Conservation (phyloP, 1,140 invertebrate species). For the Drosophila subpulchrella region DNA sequence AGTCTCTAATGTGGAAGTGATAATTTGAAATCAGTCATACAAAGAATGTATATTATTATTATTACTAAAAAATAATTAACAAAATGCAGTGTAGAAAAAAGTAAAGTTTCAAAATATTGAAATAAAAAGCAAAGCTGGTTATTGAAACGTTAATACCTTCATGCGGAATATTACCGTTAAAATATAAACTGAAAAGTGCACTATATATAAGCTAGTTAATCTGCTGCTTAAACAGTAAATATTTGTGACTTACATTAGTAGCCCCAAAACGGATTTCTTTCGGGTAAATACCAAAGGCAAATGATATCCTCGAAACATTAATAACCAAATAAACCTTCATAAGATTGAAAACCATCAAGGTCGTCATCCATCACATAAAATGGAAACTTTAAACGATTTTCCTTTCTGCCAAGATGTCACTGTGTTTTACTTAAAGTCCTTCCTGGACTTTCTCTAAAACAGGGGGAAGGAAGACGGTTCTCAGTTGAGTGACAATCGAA, state of each 20-base stretch:
- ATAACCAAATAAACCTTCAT: not conserved
- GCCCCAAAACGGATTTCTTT: not conserved
- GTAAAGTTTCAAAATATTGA: not conserved
- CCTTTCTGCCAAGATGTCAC: conserved; percentile 21
- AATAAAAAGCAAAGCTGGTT: not conserved
- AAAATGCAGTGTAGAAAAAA: not conserved
- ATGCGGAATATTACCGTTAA: not conserved
- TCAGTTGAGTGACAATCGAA: conserved; percentile 54
- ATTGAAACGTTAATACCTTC: not conserved
- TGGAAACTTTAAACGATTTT: conserved; percentile 40
- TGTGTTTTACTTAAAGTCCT: conserved; percentile 34
- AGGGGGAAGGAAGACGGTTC: conserved; percentile 9
- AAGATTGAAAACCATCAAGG: conserved; percentile 20
- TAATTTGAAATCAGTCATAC: not conserved
- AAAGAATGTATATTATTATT: not conserved
- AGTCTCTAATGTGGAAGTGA: not conserved
- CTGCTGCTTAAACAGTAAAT: not conserved
- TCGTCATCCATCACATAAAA: conserved; percentile 34
- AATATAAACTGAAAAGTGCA: not conserved
- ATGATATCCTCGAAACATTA: not conserved
- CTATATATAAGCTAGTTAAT: not conserved
- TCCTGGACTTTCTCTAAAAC: conserved; percentile 10
- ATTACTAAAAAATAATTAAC: too few relatives aligned
- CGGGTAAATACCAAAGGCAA: not conserved
- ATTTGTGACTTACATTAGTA: not conserved